Conservation (phyloP, 2,113 vertebrate species). For the Taurulus bubalis region DNA sequence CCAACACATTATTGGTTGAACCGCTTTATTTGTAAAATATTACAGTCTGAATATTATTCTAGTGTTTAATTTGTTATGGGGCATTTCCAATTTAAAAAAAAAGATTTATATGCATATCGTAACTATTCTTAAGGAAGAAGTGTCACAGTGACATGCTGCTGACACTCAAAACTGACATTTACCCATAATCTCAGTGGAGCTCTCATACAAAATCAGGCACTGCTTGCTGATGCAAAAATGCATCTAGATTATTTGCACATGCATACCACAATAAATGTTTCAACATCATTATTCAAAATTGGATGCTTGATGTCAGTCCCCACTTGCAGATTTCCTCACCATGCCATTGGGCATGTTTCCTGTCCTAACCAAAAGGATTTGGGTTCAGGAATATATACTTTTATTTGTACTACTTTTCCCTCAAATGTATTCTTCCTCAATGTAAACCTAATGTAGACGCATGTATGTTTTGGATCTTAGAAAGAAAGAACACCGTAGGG, state of each 20-base stretch:
- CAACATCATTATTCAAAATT: background rate
- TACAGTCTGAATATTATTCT: background rate
- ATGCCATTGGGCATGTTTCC: background rate
- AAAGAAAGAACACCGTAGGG: background rate
- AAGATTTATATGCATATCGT: background rate
- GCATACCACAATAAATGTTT: background rate
- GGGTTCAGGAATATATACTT: background rate
- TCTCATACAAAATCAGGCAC: background rate
- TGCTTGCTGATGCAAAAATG: background rate
- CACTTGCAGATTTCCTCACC: background rate
- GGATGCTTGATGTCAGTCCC: constrained; percentile 1
- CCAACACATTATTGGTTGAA: background rate
- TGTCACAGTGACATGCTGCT: constrained; percentile 7
- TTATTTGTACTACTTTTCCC: background rate
- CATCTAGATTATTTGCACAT: background rate
- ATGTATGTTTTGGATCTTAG: background rate
- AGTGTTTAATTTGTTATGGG: background rate
- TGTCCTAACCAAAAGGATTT: background rate
- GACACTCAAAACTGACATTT: constrained; percentile 13
- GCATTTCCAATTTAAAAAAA: background rate
- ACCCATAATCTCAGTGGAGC: constrained; percentile 11
- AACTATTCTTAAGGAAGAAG: constrained; percentile 14
- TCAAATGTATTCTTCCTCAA: background rate
- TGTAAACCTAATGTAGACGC: background rate
- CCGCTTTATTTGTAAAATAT: background rate